These are phyloP conservation scores for Sycophaga agraensis DNA, from an alignment of 1,140 invertebrate species.

Conservation along the genomic window DNA sequence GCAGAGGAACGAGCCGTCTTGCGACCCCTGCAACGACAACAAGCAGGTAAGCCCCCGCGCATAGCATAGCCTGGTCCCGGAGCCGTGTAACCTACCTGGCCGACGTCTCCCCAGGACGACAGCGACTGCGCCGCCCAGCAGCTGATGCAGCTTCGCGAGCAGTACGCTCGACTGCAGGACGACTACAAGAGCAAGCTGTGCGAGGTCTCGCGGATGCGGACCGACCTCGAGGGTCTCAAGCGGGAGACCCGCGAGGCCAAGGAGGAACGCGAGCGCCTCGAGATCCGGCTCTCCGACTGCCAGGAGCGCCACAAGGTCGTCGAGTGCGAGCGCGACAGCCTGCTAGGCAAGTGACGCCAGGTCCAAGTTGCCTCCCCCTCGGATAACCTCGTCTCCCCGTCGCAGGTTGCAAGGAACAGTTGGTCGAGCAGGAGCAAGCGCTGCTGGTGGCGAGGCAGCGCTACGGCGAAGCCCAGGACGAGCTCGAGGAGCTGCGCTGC, in stretches of 20 bases:
- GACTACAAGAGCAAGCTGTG: conserved; percentile 62
- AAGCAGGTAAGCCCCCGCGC: no score
- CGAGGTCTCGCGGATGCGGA: conserved; percentile 59
- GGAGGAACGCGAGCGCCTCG: conserved; percentile 58
- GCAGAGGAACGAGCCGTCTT: no score
- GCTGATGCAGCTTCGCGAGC: conserved; percentile 57
- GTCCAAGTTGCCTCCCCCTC: no score
- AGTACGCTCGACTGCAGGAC: conserved; percentile 61
- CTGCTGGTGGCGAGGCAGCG: conserved; percentile 64
- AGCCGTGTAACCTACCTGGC: no score
- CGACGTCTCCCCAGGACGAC: no score
- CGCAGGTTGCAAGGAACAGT: conserved; percentile 63
- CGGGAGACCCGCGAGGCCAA: conserved; percentile 56
- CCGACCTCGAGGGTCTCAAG: conserved; percentile 58
- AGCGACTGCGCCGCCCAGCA: conserved; percentile 37
- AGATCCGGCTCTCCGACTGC: conserved; percentile 59
- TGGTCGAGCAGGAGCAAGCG: conserved; percentile 67
- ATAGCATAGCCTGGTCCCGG: no score
- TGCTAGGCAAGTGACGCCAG: conserved; percentile 35
- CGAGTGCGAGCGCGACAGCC: conserved; percentile 46
- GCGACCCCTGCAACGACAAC: no score
- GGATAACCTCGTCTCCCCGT: neutral
- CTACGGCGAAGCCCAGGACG: conserved; percentile 66
- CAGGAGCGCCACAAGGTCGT: conserved; percentile 45
- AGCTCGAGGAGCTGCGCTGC: conserved; percentile 67